Evolutionary conservation across 2,888 invertebrate genomes (phyloP), one percentile per base, ranked within the genome.

Genomic region (Scaeva pyrastri): DNA sequence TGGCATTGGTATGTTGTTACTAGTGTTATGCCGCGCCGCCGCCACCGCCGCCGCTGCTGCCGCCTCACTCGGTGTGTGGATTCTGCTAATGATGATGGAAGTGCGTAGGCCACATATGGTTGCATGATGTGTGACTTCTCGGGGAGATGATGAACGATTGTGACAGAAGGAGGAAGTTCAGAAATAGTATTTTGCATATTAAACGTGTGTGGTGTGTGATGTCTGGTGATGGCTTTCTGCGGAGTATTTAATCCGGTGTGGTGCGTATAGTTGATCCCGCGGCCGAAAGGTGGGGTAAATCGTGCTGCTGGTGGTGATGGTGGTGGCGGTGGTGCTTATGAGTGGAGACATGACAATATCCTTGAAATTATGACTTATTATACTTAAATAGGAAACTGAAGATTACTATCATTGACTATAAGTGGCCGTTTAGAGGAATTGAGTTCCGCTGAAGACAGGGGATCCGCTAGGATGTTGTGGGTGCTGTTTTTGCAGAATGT

Each of bases 101-200:
- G 86, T 82, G 86, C 86, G 86, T 86, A 86, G 86, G 86, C 86
- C 86, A 86, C 86, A 86, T 82, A 86, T 86, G 86, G 82, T 26
- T 64, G 82, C 86, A 70, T 78, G 56, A 86, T 86, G 85, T 81
- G 85, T 60, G 60, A 76, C 85, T 73, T 52, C 68, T 75, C 52
- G 64, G n/a, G 10, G 74, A 52, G 70, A 21, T 64, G 79, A 72
- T 58, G 43, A 48, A 50, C 43, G 50, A 60, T 36, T 64, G 74
- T 78, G 68, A 36, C 68, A 62, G 41, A 71, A 58, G 45, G 60
- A 78, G 86, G 82, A 86, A 82, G 78, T 86, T 82, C 82, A 82
- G 77, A 82, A 86, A 82, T 86, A 86, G 74, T 70, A 39, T 77
- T 70, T 71, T 50, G 48, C 50, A 56, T 60, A 52, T 50, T 23